Evolutionary conservation across 2,113 vertebrate genomes (phyloP), one percentile per base, ranked within the genome.

Genomic region (Barnardius zonarius): DNA sequence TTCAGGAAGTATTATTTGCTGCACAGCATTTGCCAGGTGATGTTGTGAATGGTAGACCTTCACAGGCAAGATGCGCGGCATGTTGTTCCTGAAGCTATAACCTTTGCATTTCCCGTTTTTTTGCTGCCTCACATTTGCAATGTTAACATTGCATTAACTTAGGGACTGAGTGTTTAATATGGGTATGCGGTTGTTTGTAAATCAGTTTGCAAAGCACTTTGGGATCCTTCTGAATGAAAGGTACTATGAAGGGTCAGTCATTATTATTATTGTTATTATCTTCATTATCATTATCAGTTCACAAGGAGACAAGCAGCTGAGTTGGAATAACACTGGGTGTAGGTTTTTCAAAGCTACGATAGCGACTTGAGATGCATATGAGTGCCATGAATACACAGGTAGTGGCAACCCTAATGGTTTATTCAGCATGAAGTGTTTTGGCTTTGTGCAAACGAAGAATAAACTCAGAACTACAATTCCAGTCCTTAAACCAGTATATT

Each of bases 181-280:
- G 68, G 23, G 83, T 39, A 41, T 81, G 79, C 1, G 0, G 73
- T 92, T 33, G 5, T 92, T 95, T 92, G 63, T 48, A 90, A 91
- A 90, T 94, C 82, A 86, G 84, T 93, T 90, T 94, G 82, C 88
- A 92, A 93, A 90, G 64, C 64, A 75, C 79, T 93, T 90, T 81
- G 90, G 48, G 76, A 93, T 93, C 64, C 51, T 95, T 95, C 64
- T 93, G 83, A 20, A 86, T 94, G 76, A 96, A 95, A 90, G 78
- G 61, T 85, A 55, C 72, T 93, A 48, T 81, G 51, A 80, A 90
- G 93, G 57, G 94, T 95, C 94, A 94, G 90, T 93, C 85, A 86
- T 96, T 95, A 93, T 97, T 96, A 83, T 68, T 83, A 85, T 91
- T 69, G 87, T 95, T 93, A 83, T 68, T 83, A 85, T 94, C 77